A percentile compares a stretch with the other conserved stretches of the same genome.
These are phyloP conservation scores for Drosophila kikkawai DNA, from an alignment of 1,140 invertebrate genomes.

Conservation along the genomic window DNA sequence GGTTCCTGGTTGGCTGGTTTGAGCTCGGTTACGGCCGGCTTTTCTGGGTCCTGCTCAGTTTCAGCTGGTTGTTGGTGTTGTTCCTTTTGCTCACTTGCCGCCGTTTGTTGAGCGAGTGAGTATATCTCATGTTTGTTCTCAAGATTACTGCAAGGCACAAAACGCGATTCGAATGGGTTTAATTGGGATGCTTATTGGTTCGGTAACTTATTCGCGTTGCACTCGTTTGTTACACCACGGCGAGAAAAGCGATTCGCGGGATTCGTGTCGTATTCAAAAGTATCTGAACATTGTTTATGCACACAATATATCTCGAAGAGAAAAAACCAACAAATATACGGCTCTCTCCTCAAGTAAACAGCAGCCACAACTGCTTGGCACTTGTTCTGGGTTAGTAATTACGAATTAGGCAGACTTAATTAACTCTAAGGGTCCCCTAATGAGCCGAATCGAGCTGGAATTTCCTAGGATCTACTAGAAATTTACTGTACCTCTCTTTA, in stretches of 20 bases:
- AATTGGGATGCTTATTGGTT: constrained; percentile 22
- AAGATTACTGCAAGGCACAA: constrained; percentile 90
- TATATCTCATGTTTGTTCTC: constrained; percentile 94
- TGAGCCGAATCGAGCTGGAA: constrained; percentile 49
- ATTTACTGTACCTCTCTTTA: background rate
- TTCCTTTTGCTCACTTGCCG: constrained; percentile 79
- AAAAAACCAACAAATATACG: background rate
- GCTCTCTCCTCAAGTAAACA: constrained; percentile 1
- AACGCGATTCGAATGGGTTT: constrained; percentile 69
- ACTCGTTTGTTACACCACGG: constrained; percentile 77
- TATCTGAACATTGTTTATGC: constrained; percentile 16
- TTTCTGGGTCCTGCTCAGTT: constrained; percentile 43
- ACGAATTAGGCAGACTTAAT: constrained; percentile 35
- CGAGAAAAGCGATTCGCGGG: constrained; percentile 57
- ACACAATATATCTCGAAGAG: constrained; percentile 14
- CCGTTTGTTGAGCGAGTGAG: constrained; percentile 89
- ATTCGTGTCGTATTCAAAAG: constrained; percentile 5
- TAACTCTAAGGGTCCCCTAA: constrained; percentile 26
- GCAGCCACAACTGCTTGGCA: constrained; percentile 7
- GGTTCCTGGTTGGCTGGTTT: constrained; percentile 19
- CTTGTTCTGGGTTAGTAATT: constrained; percentile 44
- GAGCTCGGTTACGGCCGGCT: constrained; percentile 13
- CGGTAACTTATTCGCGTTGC: constrained; percentile 43
- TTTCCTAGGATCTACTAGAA: background rate
- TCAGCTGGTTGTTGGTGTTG: constrained; percentile 38